A percentile compares a stretch with the other conserved stretches of the same genome.
Conservation (phyloP, 1,140 invertebrate genomes). For the Eubasilissa regina region DNA sequence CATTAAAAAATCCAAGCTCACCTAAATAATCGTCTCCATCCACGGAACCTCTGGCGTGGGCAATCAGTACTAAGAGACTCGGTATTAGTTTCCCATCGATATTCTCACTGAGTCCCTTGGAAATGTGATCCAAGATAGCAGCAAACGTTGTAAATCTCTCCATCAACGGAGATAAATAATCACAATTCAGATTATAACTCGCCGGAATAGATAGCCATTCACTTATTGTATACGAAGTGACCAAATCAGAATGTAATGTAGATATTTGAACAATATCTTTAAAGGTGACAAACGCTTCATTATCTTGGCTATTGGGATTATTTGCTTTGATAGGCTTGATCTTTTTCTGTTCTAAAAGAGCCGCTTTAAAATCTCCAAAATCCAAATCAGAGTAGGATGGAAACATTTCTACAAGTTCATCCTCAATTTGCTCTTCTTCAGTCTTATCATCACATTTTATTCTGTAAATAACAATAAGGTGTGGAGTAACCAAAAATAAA, state of each 20-base stretch:
- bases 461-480: slow-evolving; percentile 62
- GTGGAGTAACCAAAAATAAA: too few species aligned
- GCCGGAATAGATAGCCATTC: slow-evolving; percentile 73
- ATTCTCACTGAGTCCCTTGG: slow-evolving; percentile 70
- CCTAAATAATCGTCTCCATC: slow-evolving; percentile 65
- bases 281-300: slow-evolving; percentile 68
- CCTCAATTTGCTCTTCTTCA: slow-evolving; percentile 82
- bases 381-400: slow-evolving; percentile 82
- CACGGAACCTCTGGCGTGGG: slow-evolving; percentile 66
- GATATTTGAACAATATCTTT: slow-evolving; percentile 75
- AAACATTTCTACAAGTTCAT: slow-evolving; percentile 84
- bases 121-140: slow-evolving; percentile 68
- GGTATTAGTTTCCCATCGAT: slow-evolving; percentile 72
- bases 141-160: slow-evolving; percentile 76
- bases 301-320: not conserved
- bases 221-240: slow-evolving; percentile 72
- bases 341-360: slow-evolving; percentile 64
- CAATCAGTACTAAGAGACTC: slow-evolving; percentile 71
- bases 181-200: slow-evolving; percentile 63
- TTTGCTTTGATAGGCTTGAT: slow-evolving; percentile 61
- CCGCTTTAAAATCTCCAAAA: slow-evolving; percentile 76
- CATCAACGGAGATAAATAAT: slow-evolving; percentile 74
- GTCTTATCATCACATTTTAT: slow-evolving; percentile 76
- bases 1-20: slow-evolving; percentile 2
- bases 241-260: slow-evolving; percentile 76